These are phyloP conservation scores for Drosophila guanche DNA, from an alignment of 1,140 invertebrate genomes.

Conservation along the genomic window DNA sequence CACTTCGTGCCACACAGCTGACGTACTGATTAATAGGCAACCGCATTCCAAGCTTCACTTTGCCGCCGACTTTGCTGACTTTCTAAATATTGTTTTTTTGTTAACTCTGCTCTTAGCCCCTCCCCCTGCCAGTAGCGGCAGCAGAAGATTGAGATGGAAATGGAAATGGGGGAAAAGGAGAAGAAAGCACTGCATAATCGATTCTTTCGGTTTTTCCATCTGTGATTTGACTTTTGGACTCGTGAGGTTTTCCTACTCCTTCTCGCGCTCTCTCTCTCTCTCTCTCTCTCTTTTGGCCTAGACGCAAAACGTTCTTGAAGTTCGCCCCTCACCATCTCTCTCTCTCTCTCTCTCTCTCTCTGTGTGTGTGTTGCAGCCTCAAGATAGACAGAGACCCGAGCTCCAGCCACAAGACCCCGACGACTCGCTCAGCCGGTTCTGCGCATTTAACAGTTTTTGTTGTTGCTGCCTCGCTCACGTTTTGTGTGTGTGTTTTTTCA, in stretches of 20 bases:
- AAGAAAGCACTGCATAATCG: slow-evolving; percentile 67
- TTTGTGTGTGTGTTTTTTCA: slow-evolving; percentile 67
- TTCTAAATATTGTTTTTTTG: slow-evolving; percentile 72
- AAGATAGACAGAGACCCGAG: too few species aligned
- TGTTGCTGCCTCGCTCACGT: slow-evolving; percentile 52
- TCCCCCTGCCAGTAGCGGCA: slow-evolving; percentile 14
- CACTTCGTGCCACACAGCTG: slow-evolving; percentile 16
- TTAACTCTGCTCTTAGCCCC: slow-evolving; percentile 39
- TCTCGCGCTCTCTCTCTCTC: too few species aligned
- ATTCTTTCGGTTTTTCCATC: slow-evolving; percentile 59
- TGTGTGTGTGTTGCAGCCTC: slow-evolving; percentile 3
- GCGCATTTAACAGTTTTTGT: slow-evolving; percentile 62
- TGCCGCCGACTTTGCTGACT: slow-evolving; percentile 55
- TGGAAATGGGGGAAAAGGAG: slow-evolving; percentile 8
- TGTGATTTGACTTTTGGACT: slow-evolving; percentile 56
- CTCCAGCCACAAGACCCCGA: slow-evolving; percentile 25
- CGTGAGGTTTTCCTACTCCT: slow-evolving; percentile 15
- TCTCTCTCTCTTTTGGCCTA: slow-evolving; percentile 33
- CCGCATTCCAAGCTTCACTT: slow-evolving; percentile 72
- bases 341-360: background rate
- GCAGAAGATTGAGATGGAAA: slow-evolving; percentile 15
- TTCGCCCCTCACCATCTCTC: slow-evolving; percentile 3
- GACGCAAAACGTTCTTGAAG: slow-evolving; percentile 52
- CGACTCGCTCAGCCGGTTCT: slow-evolving; percentile 79
- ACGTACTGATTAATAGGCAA: slow-evolving; percentile 78